Percentiles rank a stretch among this genome's conserved stretches.
These are phyloP conservation scores for Apeira syringaria DNA, from an alignment of 2,888 invertebrate species.

Conservation along the genomic window DNA sequence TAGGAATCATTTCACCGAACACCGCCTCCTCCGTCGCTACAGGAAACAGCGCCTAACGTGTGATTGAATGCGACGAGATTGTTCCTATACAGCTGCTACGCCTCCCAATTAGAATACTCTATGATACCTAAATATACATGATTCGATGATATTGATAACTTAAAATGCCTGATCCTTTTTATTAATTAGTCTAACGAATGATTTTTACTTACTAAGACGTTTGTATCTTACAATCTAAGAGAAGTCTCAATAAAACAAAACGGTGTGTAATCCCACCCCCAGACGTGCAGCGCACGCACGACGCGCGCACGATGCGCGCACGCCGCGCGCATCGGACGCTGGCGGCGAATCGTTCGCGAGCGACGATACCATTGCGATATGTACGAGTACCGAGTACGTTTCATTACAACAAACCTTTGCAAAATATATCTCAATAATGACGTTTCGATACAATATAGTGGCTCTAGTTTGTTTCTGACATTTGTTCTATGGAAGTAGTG, in stretches of 20 bases:
- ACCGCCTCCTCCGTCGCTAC: constrained; percentile 24
- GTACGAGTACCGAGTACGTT: too few species aligned
- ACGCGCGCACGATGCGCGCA: too few species aligned
- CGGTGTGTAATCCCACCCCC: constrained; percentile 6
- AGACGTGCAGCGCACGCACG: too few species aligned
- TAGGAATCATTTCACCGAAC: constrained; percentile 26
- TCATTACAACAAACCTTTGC: too few species aligned
- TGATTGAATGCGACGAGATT: constrained; percentile 34
- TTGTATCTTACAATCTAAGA: constrained; percentile 21
- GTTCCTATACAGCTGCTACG: constrained; percentile 30
- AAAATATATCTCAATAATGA: too few species aligned
- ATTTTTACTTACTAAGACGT: constrained; percentile 26
- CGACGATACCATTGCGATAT: too few species aligned
- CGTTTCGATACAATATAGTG: too few species aligned
- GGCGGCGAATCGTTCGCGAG: too few species aligned
- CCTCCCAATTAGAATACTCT: constrained; percentile 17
- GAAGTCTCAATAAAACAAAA: constrained; percentile 21
- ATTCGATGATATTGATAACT: constrained; percentile 32
- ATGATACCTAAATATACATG: constrained; percentile 31
- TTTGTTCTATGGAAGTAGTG: too few species aligned
- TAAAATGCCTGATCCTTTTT: constrained; percentile 23
- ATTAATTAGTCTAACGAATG: constrained; percentile 27
- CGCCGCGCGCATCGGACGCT: too few species aligned
- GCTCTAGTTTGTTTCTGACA: too few species aligned
- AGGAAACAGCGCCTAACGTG: constrained; percentile 8